A percentile compares a stretch with the other conserved stretches of the same genome.
phyloP scores from a whole-genome alignment of 2,113 vertebrate species.

The Bubo bubo region DNA sequence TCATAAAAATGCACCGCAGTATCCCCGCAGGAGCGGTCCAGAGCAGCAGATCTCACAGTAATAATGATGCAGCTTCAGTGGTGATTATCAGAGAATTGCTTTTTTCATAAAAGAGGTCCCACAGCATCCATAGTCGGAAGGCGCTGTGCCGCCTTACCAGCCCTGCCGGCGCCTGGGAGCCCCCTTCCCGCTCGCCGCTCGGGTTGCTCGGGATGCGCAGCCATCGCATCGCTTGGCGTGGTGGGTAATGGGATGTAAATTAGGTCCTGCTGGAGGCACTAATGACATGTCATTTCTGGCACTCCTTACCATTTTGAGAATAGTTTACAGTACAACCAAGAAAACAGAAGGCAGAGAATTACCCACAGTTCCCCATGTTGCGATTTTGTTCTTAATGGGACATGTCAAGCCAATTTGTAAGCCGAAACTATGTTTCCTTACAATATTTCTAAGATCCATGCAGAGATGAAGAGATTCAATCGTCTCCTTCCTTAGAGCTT shows the following conservation, averaged over 20 bases:
- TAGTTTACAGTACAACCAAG: neutral
- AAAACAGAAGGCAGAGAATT: conserved; percentile 51
- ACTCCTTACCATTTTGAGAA: neutral
- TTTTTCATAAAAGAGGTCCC: neutral
- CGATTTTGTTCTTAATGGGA: conserved; percentile 36
- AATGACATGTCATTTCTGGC: neutral
- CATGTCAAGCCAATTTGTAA: conserved; percentile 39
- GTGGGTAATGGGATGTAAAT: neutral
- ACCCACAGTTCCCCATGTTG: conserved; percentile 2
- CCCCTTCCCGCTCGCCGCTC: neutral
- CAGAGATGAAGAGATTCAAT: neutral
- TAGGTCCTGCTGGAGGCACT: neutral
- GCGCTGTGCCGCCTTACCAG: fast-evolving
- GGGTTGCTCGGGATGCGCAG: neutral
- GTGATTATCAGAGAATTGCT: neutral
- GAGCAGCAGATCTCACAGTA: neutral
- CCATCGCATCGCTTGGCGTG: neutral
- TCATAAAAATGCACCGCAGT: neutral
- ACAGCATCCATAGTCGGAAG: neutral
- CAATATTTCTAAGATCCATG: neutral
- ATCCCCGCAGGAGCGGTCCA: neutral
- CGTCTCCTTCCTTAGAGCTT: neutral
- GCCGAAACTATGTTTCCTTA: neutral
- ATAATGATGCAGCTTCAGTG: neutral
- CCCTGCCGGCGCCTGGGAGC: neutral